Conservation (phyloP, 2,113 vertebrate genomes). For the Bubo scandiacus region DNA sequence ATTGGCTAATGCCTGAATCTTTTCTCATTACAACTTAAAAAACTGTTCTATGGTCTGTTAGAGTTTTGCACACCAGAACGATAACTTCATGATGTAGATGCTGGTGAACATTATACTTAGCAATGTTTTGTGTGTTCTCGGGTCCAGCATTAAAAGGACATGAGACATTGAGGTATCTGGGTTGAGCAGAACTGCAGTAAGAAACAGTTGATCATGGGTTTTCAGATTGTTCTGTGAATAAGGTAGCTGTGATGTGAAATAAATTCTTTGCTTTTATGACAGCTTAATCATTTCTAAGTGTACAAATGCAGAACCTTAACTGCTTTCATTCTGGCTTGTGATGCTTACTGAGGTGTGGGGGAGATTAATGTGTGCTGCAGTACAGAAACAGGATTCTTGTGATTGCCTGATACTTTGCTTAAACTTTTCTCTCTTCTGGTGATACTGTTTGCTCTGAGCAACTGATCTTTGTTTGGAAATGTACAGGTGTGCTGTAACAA, state of each 20-base stretch:
- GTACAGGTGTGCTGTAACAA: too few relatives aligned
- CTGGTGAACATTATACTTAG: background rate
- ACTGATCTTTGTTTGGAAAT: background rate
- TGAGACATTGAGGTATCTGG: background rate
- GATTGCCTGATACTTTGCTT: background rate
- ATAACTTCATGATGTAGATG: background rate
- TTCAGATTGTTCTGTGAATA: background rate
- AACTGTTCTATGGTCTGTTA: background rate
- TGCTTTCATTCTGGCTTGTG: background rate
- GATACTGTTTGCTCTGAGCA: background rate
- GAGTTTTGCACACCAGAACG: background rate
- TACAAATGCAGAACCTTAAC: background rate
- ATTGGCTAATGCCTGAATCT: constrained; percentile 39
- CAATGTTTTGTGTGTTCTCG: background rate
- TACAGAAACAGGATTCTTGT: background rate
- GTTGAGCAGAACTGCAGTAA: background rate
- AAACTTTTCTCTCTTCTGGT: background rate
- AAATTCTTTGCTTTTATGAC: background rate
- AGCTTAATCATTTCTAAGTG: background rate
- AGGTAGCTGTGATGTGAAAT: background rate
- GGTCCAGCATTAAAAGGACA: background rate
- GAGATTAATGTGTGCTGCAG: background rate
- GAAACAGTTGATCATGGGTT: background rate
- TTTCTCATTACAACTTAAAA: constrained; percentile 25
- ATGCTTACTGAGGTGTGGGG: background rate